phyloP scores from a whole-genome alignment of 2,113 vertebrate species.

The human region DNA sequence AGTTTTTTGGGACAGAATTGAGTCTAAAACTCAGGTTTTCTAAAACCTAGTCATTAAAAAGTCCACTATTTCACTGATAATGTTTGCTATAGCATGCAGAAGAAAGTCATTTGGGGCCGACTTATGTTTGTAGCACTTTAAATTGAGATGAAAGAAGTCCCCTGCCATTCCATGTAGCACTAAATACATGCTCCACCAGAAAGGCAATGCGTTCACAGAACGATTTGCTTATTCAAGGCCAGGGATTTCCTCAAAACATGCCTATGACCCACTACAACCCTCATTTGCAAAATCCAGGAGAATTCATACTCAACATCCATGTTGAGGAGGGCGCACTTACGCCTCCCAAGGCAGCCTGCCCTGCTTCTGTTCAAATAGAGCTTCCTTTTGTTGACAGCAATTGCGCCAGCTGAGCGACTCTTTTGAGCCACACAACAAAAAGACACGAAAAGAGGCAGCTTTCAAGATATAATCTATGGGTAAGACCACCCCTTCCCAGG shows the following conservation, averaged over 20 bases:
- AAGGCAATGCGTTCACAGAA: neutral
- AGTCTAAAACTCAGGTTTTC: neutral
- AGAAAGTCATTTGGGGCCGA: neutral
- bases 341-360: constrained; percentile 59
- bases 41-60: neutral
- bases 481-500: constrained; percentile 81
- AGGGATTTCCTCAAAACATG: neutral
- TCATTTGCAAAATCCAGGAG: neutral
- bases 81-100: neutral
- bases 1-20: neutral
- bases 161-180: neutral
- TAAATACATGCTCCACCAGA: neutral
- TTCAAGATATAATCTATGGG: constrained; percentile 81
- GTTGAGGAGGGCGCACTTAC: neutral
- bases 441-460: constrained; percentile 80
- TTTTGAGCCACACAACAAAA: constrained; percentile 78
- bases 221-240: neutral
- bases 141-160: neutral
- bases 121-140: neutral
- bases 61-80: neutral
- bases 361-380: constrained; percentile 38
- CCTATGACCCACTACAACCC: neutral
- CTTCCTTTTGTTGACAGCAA: constrained; percentile 81
- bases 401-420: constrained; percentile 82
- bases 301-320: neutral